Evolutionary conservation across 2,797 vertebrate species (phyloP).

Genomic region (Manis javanica): DNA sequence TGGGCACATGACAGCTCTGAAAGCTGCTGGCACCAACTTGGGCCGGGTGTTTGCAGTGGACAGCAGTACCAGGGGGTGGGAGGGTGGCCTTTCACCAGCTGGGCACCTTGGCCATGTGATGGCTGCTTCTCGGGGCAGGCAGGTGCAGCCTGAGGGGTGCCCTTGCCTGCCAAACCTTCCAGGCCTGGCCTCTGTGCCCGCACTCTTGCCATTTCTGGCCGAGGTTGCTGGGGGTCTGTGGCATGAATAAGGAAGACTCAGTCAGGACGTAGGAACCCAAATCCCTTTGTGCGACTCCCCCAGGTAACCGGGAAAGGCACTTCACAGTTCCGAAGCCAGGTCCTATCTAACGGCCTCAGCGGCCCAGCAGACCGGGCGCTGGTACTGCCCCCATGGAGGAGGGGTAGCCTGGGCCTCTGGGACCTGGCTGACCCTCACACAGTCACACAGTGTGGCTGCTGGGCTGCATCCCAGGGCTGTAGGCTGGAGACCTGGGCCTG

Average conservation of each 20-base stretch:
- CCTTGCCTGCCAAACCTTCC: neutral
- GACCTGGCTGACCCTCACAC: accelerated
- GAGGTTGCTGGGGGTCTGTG: neutral
- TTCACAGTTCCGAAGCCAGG: accelerated
- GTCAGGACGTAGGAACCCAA: accelerated
- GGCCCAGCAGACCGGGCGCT: accelerated
- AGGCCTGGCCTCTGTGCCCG: neutral
- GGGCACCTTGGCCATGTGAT: conserved; percentile 84
- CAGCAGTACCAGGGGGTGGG: conserved; percentile 81
- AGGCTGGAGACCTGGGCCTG: accelerated
- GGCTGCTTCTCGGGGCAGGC: neutral
- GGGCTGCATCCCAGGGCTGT: neutral
- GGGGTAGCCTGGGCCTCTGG: accelerated
- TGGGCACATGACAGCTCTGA: conserved; percentile 79
- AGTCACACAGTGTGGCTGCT: accelerated
- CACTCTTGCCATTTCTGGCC: neutral
- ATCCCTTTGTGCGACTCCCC: accelerated
- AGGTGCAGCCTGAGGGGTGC: neutral
- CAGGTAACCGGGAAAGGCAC: accelerated
- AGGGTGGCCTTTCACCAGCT: conserved; percentile 83
- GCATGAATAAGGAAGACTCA: accelerated
- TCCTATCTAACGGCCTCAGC: accelerated
- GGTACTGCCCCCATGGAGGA: accelerated
- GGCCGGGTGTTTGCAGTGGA: conserved; percentile 77
- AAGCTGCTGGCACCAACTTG: conserved; percentile 83